Base-by-base conservation (phyloP, 2,797 vertebrate species). In the Neomorphus geoffroyi region DNA sequence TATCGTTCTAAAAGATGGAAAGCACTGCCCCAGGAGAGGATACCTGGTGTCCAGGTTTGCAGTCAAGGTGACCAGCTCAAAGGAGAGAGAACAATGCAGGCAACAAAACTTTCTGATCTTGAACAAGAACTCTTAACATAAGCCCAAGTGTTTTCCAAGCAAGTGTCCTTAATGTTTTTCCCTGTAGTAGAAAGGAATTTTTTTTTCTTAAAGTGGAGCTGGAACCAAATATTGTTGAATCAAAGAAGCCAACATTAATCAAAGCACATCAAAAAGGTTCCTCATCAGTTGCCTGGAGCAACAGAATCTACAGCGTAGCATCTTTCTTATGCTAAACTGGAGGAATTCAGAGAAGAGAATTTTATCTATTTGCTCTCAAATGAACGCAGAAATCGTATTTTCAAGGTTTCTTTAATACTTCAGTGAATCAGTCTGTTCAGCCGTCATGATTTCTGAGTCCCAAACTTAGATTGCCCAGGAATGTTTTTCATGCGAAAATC, bases 201-300 rank as follows among this genome's bases (percentile, higher is more conserved):
- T 35, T 79, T 92, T 83, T 91, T 88, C 62, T 80, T 39, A 7
- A 87, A 94, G 80, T 80, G 54, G 61, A 88, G 33, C 54, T 92
- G 69, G 80, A 93, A 89, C 88, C 50, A 95, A 93, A 71, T 87
- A 91, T 92, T 80, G 87, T 11, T 62, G 94, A 96, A 94, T 94
- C 94, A 96, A 93, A 94, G 88, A 85, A 80, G 32, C 66, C 80
- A 93, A 54, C 37, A 74, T 74, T 96, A 95, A 96, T 96, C 96
- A 95, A 96, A 94, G 85, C 70, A 74, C 88, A 88, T 94, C 86
- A 96, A 78, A 94, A 79, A 80, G 33, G 65, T 90, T 93, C 74
- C 88, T 96, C 90, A 87, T 82, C 86, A 89, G 72, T 94, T 92
- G 95, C 96, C 95, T 94, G 80, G 86, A 96, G 96, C 94, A 94